Conservation (phyloP, 2,113 vertebrate species). For the Pelodiscus sinensis region DNA sequence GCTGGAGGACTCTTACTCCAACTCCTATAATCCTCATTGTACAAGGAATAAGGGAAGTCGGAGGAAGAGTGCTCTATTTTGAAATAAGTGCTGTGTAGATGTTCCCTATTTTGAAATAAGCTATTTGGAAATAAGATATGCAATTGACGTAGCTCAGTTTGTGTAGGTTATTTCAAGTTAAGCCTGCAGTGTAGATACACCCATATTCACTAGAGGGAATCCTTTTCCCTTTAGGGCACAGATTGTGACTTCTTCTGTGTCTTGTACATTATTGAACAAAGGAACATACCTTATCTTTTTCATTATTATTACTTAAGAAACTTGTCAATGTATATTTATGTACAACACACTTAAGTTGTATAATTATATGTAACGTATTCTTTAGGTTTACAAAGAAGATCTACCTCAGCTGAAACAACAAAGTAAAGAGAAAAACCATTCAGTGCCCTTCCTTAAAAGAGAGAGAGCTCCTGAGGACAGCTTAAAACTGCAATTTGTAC, state of each 20-base stretch:
- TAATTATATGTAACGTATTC: conserved; percentile 35
- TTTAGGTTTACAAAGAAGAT: conserved; percentile 98
- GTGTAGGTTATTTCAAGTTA: too few species aligned
- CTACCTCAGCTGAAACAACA: conserved; percentile 95
- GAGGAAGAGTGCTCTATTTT: too few species aligned
- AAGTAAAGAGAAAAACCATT: conserved; percentile 89
- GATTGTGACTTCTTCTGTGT: neutral
- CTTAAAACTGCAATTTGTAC: conserved; percentile 93
- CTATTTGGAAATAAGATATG: too few species aligned
- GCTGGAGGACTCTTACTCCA: too few species aligned
- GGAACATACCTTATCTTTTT: neutral
- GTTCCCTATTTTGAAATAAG: too few species aligned
- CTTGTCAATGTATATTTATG: neutral
- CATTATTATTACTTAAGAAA: neutral
- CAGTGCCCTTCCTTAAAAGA: conserved; percentile 90
- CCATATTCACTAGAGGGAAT: neutral
- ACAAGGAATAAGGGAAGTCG: too few species aligned
- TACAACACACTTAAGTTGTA: neutral
- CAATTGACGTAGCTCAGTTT: too few species aligned
- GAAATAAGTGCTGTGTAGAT: too few species aligned
- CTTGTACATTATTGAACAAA: neutral
- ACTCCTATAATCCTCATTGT: too few species aligned
- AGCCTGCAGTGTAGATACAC: too few species aligned
- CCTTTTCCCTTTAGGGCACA: neutral
- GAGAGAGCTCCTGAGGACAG: conserved; percentile 93